These are phyloP conservation scores for Meghimatium bilineatum DNA, from an alignment of 2,888 invertebrate genomes.

Conservation along the genomic window DNA sequence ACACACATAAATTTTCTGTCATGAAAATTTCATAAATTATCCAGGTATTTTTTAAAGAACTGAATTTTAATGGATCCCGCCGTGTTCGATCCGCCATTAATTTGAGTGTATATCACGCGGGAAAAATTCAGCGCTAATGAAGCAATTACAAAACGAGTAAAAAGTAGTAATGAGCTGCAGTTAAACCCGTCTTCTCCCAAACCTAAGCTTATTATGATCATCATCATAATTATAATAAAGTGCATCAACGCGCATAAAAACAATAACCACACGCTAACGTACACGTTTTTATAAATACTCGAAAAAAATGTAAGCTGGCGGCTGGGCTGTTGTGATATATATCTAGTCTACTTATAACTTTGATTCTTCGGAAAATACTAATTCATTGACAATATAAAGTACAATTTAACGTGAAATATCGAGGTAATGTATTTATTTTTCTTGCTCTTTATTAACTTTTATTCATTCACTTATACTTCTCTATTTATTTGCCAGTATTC, in stretches of 20 bases:
- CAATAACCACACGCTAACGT: background rate
- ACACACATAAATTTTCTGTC: background rate
- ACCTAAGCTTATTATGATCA: background rate
- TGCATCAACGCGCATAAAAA: background rate
- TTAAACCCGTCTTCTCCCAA: background rate
- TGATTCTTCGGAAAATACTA: too few species aligned
- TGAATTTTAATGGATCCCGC: background rate
- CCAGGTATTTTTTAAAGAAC: background rate
- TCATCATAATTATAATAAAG: background rate
- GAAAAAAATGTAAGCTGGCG: background rate
- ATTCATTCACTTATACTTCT: too few species aligned
- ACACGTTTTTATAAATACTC: background rate
- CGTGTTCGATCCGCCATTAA: background rate
- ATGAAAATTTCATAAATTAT: background rate
- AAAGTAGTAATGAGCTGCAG: background rate
- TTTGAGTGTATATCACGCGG: background rate
- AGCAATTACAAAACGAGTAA: background rate
- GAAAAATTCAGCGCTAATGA: background rate
- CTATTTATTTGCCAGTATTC: too few species aligned
- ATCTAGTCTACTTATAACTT: too few species aligned
- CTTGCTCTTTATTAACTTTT: too few species aligned
- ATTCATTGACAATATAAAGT: too few species aligned
- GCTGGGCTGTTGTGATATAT: too few species aligned
- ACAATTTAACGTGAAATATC: too few species aligned
- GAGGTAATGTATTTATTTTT: too few species aligned